Conservation (phyloP, 2,888 invertebrate genomes). For the Sinhomidia bicolor region DNA sequence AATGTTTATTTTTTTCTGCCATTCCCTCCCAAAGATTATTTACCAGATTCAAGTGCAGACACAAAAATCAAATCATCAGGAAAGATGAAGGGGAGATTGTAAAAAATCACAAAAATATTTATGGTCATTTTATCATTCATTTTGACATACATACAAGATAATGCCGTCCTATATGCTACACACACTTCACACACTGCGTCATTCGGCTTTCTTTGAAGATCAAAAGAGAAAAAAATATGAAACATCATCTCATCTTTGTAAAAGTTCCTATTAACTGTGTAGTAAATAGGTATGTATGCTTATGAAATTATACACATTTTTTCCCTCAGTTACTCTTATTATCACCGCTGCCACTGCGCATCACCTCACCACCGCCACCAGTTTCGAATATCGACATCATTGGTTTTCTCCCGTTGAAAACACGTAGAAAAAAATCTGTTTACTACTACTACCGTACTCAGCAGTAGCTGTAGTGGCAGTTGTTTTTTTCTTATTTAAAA, state of each 20-base stretch:
- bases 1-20: constrained; percentile 7
- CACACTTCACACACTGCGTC: not conserved
- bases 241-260: constrained; percentile 28
- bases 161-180: not conserved
- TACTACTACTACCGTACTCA: constrained; percentile 51
- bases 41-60: constrained; percentile 31
- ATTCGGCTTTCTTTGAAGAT: constrained; percentile 61
- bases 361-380: too few relatives aligned
- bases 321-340: constrained; percentile 26
- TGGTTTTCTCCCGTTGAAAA: constrained; percentile 48
- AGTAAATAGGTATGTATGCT: not conserved
- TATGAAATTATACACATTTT: constrained; percentile 40
- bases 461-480: not conserved
- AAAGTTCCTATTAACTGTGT: not conserved
- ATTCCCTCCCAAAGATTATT: not conserved
- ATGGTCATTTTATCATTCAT: constrained; percentile 65
- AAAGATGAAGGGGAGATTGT: not conserved
- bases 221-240: constrained; percentile 51
- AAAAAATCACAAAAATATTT: constrained; percentile 58
- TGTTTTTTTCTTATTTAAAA: not conserved
- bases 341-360: constrained; percentile 28
- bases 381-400: constrained; percentile 67
- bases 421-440: constrained; percentile 44
- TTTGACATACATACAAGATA: constrained; percentile 62
- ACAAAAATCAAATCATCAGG: constrained; percentile 22